A percentile compares a stretch with the other conserved stretches of the same genome.
These are phyloP conservation scores for Ypsolopha scabrella DNA, from an alignment of 2,888 invertebrate species.

Conservation along the genomic window DNA sequence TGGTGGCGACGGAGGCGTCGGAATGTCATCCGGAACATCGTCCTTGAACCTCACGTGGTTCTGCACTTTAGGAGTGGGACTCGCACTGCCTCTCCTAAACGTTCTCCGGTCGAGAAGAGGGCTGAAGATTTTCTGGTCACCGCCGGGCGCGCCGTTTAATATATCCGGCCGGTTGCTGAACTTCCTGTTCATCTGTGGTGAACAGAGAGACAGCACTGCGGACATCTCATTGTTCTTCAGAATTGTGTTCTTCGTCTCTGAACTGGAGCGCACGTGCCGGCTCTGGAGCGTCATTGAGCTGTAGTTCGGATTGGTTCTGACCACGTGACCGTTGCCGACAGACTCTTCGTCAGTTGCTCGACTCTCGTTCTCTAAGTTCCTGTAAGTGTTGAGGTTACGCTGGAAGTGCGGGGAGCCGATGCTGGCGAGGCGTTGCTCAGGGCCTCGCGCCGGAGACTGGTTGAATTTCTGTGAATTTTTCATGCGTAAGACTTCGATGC, in stretches of 20 bases:
- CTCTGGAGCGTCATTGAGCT: conserved; percentile 54
- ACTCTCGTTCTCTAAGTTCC: conserved; percentile 68
- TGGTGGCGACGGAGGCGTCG: conserved; percentile 60
- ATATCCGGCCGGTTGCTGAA: conserved; percentile 55
- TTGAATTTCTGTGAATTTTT: conserved; percentile 55
- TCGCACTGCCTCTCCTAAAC: conserved; percentile 36
- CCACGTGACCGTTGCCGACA: conserved; percentile 8
- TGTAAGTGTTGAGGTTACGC: conserved; percentile 68
- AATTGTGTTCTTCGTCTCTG: conserved; percentile 60
- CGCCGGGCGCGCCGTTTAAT: conserved; percentile 50
- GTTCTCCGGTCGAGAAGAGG: conserved; percentile 48
- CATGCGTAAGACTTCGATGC: conserved; percentile 70
- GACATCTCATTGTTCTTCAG: conserved; percentile 57
- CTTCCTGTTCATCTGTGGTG: conserved; percentile 67
- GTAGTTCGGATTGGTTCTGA: conserved; percentile 37
- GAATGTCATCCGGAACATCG: conserved; percentile 52
- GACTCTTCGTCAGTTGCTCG: conserved; percentile 43
- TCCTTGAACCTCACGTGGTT: conserved; percentile 64
- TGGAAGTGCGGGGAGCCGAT: conserved; percentile 75
- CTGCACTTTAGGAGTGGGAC: conserved; percentile 45
- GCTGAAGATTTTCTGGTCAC: conserved; percentile 43
- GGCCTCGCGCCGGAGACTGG: conserved; percentile 50
- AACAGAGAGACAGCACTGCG: conserved; percentile 58
- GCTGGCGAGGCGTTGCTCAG: conserved; percentile 68
- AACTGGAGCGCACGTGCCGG: conserved; percentile 56